Evolutionary conservation across 2,113 vertebrate species (phyloP), one percentile per base, ranked within the genome.

Genomic region (Panthera uncia): DNA sequence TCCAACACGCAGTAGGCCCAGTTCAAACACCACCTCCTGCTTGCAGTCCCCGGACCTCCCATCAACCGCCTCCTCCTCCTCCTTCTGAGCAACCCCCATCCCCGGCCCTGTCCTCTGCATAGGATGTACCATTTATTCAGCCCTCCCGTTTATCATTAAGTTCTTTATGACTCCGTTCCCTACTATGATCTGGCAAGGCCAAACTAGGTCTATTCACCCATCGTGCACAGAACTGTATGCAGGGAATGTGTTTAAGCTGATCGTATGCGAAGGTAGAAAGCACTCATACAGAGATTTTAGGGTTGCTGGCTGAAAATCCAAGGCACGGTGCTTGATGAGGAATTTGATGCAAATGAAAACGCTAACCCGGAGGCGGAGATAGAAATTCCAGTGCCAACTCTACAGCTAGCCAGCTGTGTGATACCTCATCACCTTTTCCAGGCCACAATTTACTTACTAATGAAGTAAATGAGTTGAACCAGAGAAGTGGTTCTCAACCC

Each of bases 21-120:
- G 1, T 12, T 52, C 63, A 71, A 50, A 61, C 6, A 19, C 27
- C 1, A 1, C 65, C 45, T 87, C 57, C 90, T 31, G 61, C 11
- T 31, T 1, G 23, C 55, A 36, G 66, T 27, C 41, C n/a, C 15
- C 11, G 1, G 31, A 33, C 45, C 61, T 71, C 25, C 73, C 16
- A 36, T 6, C 45, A 38, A 1, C 41, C 8, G 14, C 10, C 45
- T 36, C n/a, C 27, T 25, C n/a, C 27, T 25, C 33, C 95, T 2
- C 0, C 9, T 27, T 52, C 57, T 36, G 9, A 15, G 18, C 19
- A 45, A 1, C 45, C 45, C 45, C 7, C 45, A 45, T 9, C 13
- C 4, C 12, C 1, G 1, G 21, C 19, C 31, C 23, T 1, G 3
- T 21, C 79, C 45, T 29, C 33, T 11, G 7, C 0, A 0, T 27